A percentile compares a stretch with the other conserved stretches of the same genome.
phyloP scores from a whole-genome alignment of 2,797 vertebrate genomes.

The Chloroceryle inda region DNA sequence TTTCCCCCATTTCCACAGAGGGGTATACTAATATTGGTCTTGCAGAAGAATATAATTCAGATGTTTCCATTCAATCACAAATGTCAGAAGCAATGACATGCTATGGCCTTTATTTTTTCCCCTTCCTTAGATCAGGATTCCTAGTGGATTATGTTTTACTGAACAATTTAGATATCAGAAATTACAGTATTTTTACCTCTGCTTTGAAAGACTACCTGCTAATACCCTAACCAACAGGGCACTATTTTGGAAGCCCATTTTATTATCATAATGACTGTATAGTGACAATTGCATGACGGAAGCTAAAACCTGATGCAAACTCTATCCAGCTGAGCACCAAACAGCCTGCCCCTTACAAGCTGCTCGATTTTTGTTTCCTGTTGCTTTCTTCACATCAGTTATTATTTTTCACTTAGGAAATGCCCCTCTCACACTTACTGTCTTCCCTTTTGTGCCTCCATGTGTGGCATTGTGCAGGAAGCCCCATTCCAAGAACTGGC shows the following conservation, averaged over 20 bases:
- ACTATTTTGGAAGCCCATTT: neutral
- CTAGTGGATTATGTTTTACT: neutral
- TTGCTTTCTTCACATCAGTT: neutral
- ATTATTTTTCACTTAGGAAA: neutral
- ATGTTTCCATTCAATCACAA: neutral
- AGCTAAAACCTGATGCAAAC: neutral
- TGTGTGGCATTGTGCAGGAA: neutral
- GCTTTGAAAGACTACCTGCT: neutral
- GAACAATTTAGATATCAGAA: neutral
- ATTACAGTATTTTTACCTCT: neutral
- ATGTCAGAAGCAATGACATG: neutral
- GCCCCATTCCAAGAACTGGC: neutral
- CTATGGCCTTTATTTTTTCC: neutral
- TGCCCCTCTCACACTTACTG: neutral
- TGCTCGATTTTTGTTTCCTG: neutral
- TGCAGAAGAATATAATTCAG: constrained; percentile 10
- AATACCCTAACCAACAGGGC: neutral
- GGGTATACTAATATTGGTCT: neutral
- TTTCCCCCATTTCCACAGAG: neutral
- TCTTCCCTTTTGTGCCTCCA: neutral
- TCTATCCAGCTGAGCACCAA: neutral
- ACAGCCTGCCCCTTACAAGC: neutral
- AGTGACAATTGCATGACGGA: neutral
- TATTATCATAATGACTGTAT: neutral
- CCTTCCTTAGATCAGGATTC: neutral